Evolutionary conservation across 2,888 invertebrate genomes (phyloP).

Genomic region (Girardia tigrina): DNA sequence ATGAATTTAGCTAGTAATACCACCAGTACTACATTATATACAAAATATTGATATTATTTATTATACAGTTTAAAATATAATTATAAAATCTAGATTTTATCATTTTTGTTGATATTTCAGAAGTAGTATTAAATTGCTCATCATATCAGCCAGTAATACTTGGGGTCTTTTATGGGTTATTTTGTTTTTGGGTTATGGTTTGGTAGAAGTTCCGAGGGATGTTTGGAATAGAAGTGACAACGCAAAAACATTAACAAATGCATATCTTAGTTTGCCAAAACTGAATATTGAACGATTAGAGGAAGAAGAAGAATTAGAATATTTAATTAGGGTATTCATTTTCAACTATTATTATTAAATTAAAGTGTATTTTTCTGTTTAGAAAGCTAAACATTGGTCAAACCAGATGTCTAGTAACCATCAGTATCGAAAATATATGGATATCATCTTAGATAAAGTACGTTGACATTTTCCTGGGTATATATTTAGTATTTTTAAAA

Average conservation of each 20-base stretch:
- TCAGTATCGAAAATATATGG: constrained; percentile 64
- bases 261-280: constrained; percentile 84
- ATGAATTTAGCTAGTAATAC: no score
- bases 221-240: constrained; percentile 78
- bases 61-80: background rate
- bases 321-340: constrained; percentile 25
- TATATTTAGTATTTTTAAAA: no score
- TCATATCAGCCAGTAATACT: constrained; percentile 93
- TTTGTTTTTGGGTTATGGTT: constrained; percentile 74
- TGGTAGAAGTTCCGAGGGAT: constrained; percentile 77
- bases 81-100: background rate
- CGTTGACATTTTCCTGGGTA: background rate
- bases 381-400: constrained; percentile 23
- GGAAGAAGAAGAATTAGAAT: constrained; percentile 74
- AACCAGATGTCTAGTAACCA: constrained; percentile 40
- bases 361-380: background rate
- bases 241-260: constrained; percentile 67
- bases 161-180: constrained; percentile 93
- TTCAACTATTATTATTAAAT: background rate
- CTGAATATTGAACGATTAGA: constrained; percentile 84
- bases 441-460: constrained; percentile 72
- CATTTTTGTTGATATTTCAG: constrained; percentile 29
- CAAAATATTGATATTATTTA: background rate
- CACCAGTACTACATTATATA: no score
- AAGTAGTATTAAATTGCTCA: constrained; percentile 68